Conservation (phyloP, 2,113 vertebrate genomes). For the Pogona vitticeps region DNA sequence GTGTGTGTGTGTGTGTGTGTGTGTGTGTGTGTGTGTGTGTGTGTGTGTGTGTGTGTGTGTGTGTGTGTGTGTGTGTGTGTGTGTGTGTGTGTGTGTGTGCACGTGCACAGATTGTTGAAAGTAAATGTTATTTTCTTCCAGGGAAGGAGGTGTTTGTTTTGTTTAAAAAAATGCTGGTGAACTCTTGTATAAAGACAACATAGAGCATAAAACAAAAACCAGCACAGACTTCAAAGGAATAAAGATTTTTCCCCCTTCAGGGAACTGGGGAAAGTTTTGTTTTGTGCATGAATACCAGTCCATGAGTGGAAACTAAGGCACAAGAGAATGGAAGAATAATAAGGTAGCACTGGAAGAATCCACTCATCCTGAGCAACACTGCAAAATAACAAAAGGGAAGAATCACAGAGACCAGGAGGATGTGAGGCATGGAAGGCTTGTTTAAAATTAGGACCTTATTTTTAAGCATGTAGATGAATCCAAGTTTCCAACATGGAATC, state of each 20-base stretch:
- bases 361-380: constrained; percentile 27
- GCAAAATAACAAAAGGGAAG: constrained; percentile 15
- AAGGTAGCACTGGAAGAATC: not conserved
- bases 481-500: constrained; percentile 52
- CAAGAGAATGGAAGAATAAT: not conserved
- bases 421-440: constrained; percentile 57
- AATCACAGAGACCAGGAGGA: not conserved
- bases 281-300: not conserved
- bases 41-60: too few species aligned
- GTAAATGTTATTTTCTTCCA: not conserved
- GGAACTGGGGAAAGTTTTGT: not conserved
- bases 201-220: too few species aligned
- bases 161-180: not conserved
- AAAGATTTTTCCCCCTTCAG: not conserved
- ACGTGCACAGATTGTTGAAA: not conserved
- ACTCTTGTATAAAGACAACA: not conserved
- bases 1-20: too few species aligned
- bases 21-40: too few species aligned
- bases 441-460: constrained; percentile 63
- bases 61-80: too few species aligned
- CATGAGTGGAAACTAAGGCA: not conserved
- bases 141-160: not conserved
- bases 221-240: not conserved
- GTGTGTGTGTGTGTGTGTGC: too few species aligned
- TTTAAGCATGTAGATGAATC: constrained; percentile 67